Evolutionary conservation across 2,113 vertebrate genomes (phyloP), one percentile per base, ranked within the genome.

Genomic region (Phasianus colchicus): DNA sequence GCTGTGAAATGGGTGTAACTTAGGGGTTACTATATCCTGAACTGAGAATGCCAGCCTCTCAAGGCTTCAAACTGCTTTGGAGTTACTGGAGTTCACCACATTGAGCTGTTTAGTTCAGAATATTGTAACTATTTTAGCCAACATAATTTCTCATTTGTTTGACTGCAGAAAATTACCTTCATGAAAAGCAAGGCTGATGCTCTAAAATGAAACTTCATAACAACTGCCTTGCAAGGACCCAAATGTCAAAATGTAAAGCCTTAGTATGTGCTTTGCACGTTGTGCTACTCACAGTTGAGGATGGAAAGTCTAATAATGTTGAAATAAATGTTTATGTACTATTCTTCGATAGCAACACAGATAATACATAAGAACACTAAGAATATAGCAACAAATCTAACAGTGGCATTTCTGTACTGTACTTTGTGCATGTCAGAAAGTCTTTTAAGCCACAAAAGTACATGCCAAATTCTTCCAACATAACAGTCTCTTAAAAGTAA

Each of bases 121-220:
- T 64, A 60, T 8, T 74, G 16, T 27, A 67, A 50, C 34, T 60
- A 60, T 67, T 96, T 92, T 18, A 83, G 43, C 81, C 70, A 90
- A 81, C 16, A 17, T 82, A 14, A 89, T 88, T 88, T 78, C 52
- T 88, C n/a, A 36, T 65, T 83, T 36, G 79, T 89, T 88, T 72
- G 45, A 38, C 71, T 70, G 42, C 61, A 90, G 52, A 10, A 60
- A 67, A 94, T 63, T 38, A 71, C 58, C 60, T 91, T 9, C 55
- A 81, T 75, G 52, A 82, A 89, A 92, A 86, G 52, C 32, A 32
- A 40, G 43, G 40, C 19, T 58, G 90, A 48, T 77, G 70, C 63
- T 93, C 83, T 54, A 32, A 92, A 90, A 83, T 58, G 21, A 69
- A 86, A 17, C 18, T 83, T 77, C 24, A 40, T 50, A 61, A 42